Percentiles rank a stretch among this genome's conserved stretches.
These are phyloP conservation scores for Trachymyrmex septentrionalis DNA, from an alignment of 1,140 invertebrate genomes.

Conservation along the genomic window DNA sequence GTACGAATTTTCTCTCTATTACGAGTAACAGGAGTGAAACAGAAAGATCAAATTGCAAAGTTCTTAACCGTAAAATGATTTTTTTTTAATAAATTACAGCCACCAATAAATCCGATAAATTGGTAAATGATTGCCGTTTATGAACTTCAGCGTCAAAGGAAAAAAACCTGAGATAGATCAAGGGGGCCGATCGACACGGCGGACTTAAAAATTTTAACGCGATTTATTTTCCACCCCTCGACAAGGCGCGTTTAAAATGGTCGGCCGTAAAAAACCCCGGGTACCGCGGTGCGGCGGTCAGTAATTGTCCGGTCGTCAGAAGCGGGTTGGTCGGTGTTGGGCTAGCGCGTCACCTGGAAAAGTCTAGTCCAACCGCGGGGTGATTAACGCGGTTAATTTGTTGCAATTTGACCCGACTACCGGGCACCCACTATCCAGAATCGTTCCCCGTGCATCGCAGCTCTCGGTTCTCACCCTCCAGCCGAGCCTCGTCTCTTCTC, in stretches of 20 bases:
- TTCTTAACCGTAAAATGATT: background rate
- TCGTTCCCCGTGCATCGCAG: background rate
- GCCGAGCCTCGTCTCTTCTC: background rate
- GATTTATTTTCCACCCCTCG: background rate
- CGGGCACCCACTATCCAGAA: constrained; percentile 61
- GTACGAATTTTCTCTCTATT: constrained; percentile 21
- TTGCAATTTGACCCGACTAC: constrained; percentile 75
- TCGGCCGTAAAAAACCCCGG: constrained; percentile 57
- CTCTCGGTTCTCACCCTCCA: background rate
- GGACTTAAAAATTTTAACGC: constrained; percentile 62
- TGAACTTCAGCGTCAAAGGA: background rate
- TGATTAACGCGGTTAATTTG: constrained; percentile 79
- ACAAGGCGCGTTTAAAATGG: constrained; percentile 41
- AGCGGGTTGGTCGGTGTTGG: background rate
- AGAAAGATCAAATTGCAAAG: background rate
- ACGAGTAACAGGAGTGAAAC: background rate
- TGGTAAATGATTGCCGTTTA: background rate
- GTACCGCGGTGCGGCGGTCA: constrained; percentile 33
- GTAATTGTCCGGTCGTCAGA: constrained; percentile 60
- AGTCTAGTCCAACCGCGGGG: constrained; percentile 65
- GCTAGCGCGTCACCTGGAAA: constrained; percentile 60
- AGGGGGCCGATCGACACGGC: background rate
- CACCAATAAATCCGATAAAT: background rate
- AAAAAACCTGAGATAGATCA: background rate
- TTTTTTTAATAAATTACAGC: background rate